phyloP scores from a whole-genome alignment of 35 echinoderm and acorn worm species.

The Amphiura filiformis region DNA sequence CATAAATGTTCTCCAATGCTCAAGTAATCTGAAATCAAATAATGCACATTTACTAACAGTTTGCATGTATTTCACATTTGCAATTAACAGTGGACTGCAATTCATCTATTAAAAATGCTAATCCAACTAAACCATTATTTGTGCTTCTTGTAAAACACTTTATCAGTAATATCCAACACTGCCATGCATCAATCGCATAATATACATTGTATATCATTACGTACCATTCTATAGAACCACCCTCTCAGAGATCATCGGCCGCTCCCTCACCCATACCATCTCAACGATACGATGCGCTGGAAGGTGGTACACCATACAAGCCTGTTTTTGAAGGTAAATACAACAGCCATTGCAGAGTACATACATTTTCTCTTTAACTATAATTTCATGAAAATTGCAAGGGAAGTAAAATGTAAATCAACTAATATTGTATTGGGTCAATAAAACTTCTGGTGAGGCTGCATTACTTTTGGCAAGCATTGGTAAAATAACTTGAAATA shows the following conservation, averaged over 20 bases:
- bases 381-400: not conserved
- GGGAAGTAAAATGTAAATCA: not conserved
- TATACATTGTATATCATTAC: not conserved
- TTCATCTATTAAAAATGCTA: too few species aligned
- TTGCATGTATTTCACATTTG: too few species aligned
- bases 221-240: slow-evolving; percentile 48
- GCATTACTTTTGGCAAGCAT: too few species aligned
- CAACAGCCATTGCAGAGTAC: not conserved
- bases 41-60: too few species aligned
- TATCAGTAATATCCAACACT: not conserved
- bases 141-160: not conserved
- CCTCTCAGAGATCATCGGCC: slow-evolving; percentile 89
- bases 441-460: too few species aligned
- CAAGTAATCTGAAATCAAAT: too few species aligned
- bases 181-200: not conserved
- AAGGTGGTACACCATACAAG: slow-evolving; percentile 82
- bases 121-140: too few species aligned
- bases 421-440: too few species aligned
- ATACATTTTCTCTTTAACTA: not conserved
- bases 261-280: slow-evolving; percentile 84
- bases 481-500: too few species aligned
- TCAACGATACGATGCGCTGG: slow-evolving; percentile 70
- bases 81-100: too few species aligned
- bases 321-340: slow-evolving; percentile 46
- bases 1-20: too few species aligned